Evolutionary conservation across 2,888 invertebrate genomes (phyloP).

Genomic region (Sphaerophoria rueppellii): DNA sequence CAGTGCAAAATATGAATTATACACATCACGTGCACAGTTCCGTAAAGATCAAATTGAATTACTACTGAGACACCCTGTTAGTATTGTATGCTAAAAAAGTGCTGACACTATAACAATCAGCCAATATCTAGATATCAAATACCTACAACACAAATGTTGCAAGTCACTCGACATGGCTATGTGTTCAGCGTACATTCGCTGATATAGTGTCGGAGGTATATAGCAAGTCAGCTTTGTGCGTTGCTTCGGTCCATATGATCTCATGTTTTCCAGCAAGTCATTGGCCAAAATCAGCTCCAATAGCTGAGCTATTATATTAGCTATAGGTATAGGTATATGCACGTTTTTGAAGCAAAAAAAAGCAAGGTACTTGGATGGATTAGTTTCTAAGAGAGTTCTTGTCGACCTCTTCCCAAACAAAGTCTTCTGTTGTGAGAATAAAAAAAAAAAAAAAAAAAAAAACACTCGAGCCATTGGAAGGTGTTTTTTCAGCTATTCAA

Average conservation of each 20-base stretch:
- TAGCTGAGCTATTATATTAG: conserved; percentile 42
- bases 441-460: conserved; percentile 2
- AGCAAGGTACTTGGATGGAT: not conserved
- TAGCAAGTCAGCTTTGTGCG: conserved; percentile 36
- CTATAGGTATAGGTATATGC: conserved; percentile 23
- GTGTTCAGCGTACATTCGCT: not conserved
- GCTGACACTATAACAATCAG: conserved; percentile 63
- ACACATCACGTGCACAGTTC: no score
- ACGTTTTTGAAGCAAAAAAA: conserved; percentile 46
- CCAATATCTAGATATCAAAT: not conserved
- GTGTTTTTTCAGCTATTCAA: conserved; percentile 59
- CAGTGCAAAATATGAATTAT: no score
- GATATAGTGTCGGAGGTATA: not conserved
- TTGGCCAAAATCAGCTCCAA: conserved; percentile 60
- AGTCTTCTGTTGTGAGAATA: conserved; percentile 18
- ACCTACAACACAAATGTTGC: conserved; percentile 30
- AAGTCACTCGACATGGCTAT: conserved; percentile 45
- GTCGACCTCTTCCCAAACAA: conserved; percentile 43
- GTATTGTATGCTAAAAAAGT: not conserved
- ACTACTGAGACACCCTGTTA: no score
- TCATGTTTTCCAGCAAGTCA: conserved; percentile 68
- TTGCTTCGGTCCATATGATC: conserved; percentile 59
- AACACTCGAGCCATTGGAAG: conserved; percentile 18
- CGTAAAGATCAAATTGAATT: no score
- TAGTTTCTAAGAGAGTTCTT: conserved; percentile 29